phyloP scores from a whole-genome alignment of 2,797 vertebrate genomes.

The Triplophysa yarkandensis region DNA sequence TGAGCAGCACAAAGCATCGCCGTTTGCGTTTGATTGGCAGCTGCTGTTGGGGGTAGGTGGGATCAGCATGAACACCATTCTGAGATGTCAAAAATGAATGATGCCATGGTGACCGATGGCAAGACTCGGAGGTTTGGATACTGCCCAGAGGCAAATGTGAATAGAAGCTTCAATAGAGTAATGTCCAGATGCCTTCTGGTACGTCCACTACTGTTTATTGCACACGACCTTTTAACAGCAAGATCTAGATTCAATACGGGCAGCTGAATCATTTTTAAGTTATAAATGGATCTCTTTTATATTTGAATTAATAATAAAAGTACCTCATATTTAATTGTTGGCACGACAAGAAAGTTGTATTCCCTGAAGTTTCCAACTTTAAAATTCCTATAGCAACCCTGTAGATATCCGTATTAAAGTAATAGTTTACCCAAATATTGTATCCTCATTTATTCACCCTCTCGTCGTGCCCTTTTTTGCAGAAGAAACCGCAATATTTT shows the following conservation, averaged over 20 bases:
- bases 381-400: neutral
- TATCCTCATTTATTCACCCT: too few relatives aligned
- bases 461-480: too few relatives aligned
- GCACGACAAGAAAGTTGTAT: too few relatives aligned
- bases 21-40: constrained; percentile 20
- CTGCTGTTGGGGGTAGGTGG: constrained; percentile 4
- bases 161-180: constrained; percentile 18
- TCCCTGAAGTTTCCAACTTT: neutral
- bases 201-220: neutral
- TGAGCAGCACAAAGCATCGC: constrained; percentile 8
- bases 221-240: neutral
- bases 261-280: neutral
- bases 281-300: neutral
- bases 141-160: neutral
- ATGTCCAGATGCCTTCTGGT: neutral
- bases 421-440: too few relatives aligned
- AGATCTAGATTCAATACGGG: neutral
- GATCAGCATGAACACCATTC: constrained; percentile 7
- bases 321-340: neutral
- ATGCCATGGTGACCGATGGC: constrained; percentile 5
- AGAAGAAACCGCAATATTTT: too few relatives aligned
- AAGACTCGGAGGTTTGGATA: neutral
- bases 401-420: neutral
- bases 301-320: too few relatives aligned
- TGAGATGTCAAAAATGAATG: constrained; percentile 27